Percentiles rank a stretch among this genome's conserved stretches.
Conservation (phyloP, 2,113 vertebrate genomes). For the Callopanchax toddi region DNA sequence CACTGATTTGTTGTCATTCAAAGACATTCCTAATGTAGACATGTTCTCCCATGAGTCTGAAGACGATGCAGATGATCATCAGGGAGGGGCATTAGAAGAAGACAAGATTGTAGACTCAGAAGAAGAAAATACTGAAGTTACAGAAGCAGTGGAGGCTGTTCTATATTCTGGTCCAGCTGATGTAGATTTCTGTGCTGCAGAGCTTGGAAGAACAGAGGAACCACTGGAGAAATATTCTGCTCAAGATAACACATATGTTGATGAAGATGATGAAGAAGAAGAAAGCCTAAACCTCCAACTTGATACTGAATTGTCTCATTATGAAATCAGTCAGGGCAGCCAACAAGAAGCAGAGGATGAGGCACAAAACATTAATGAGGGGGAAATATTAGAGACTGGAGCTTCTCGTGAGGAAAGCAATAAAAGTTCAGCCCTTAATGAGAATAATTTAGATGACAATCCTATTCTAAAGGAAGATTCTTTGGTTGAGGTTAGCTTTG, state of each 20-base stretch:
- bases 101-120: conserved; percentile 7
- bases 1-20: conserved; percentile 11
- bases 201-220: conserved; percentile 34
- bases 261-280: conserved; percentile 20
- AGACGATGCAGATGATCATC: conserved; percentile 18
- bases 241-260: conserved; percentile 10
- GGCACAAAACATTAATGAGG: conserved; percentile 15
- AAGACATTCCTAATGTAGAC: conserved; percentile 42
- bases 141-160: conserved; percentile 13
- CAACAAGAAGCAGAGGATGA: conserved; percentile 28
- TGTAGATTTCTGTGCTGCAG: conserved; percentile 47
- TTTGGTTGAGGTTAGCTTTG: conserved; percentile 63
- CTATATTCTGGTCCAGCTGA: conserved; percentile 28
- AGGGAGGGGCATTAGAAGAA: neutral
- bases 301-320: conserved; percentile 11
- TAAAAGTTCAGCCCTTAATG: conserved; percentile 25
- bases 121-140: conserved; percentile 22
- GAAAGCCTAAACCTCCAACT: conserved; percentile 22
- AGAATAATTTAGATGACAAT: conserved; percentile 10
- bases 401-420: conserved; percentile 16
- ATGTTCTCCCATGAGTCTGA: conserved; percentile 54
- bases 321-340: conserved; percentile 13
- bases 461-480: conserved; percentile 29
- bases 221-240: neutral
- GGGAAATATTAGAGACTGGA: conserved; percentile 13